Conservation (phyloP, 2,797 vertebrate genomes). For the Cuniculus paca region DNA sequence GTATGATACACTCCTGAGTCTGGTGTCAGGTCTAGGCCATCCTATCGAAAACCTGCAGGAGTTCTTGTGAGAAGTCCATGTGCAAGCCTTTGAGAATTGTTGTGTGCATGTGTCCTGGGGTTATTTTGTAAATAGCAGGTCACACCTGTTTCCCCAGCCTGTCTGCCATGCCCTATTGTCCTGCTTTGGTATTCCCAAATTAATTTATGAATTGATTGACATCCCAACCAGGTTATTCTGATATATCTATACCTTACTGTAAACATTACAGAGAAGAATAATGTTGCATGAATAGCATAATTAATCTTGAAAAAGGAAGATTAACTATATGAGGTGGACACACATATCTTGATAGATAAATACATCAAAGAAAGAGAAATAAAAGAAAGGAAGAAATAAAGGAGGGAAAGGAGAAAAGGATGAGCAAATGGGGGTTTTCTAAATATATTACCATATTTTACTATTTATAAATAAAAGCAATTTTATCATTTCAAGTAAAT, state of each 20-base stretch:
- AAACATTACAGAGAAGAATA: background rate
- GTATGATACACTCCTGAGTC: background rate
- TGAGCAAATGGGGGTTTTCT: background rate
- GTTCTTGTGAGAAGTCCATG: background rate
- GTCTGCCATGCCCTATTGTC: too few species aligned
- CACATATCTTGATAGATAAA: background rate
- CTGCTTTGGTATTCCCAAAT: background rate
- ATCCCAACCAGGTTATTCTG: constrained; percentile 16
- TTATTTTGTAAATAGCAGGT: too few species aligned
- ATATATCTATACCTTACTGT: background rate
- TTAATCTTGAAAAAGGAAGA: background rate
- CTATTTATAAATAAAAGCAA: background rate
- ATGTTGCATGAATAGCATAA: background rate
- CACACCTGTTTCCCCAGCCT: too few species aligned
- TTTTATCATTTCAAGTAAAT: background rate
- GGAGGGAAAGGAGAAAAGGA: background rate
- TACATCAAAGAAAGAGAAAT: background rate
- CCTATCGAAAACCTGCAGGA: background rate
- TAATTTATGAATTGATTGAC: background rate
- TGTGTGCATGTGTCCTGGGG: background rate
- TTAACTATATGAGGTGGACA: background rate
- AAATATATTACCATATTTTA: background rate
- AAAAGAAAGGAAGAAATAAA: background rate
- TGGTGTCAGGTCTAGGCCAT: background rate
- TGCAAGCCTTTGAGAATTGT: background rate